These are phyloP conservation scores for Sicus ferrugineus DNA, from an alignment of 2,888 invertebrate species.

Conservation along the genomic window DNA sequence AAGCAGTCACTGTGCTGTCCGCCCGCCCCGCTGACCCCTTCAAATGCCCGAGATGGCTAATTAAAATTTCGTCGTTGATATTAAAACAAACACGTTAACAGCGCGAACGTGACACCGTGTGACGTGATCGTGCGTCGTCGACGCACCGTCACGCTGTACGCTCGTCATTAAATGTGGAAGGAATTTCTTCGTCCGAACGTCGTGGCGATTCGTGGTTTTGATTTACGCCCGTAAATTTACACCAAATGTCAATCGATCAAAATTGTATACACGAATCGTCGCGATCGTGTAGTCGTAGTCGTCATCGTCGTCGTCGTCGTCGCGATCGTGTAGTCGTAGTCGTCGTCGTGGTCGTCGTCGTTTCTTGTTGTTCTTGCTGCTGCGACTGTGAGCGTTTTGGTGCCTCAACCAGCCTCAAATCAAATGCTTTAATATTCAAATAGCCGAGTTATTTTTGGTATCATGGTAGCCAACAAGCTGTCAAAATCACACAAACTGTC, in stretches of 20 bases:
- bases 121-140: slow-evolving; percentile 22
- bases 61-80: slow-evolving; percentile 57
- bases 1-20: background rate
- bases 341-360: background rate
- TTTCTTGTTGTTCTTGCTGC: background rate
- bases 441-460: slow-evolving; percentile 58
- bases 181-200: background rate
- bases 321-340: background rate
- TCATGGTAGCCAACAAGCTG: slow-evolving; percentile 60
- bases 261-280: slow-evolving; percentile 37
- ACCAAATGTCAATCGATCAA: slow-evolving; percentile 55
- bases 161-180: too few species aligned
- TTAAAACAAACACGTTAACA: slow-evolving; percentile 59
- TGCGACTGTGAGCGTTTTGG: too few species aligned
- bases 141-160: background rate
- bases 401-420: slow-evolving; percentile 46
- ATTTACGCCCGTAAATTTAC: slow-evolving; percentile 60
- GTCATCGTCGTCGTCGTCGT: too few species aligned
- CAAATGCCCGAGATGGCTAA: slow-evolving; percentile 46
- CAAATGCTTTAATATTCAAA: slow-evolving; percentile 60
- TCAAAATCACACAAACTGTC: slow-evolving; percentile 61
- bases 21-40: background rate
- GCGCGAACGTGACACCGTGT: slow-evolving; percentile 58
- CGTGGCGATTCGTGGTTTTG: slow-evolving; percentile 49
- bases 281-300: too few species aligned